Conservation (phyloP, 2,888 invertebrate genomes). For the Rapana venosa region DNA sequence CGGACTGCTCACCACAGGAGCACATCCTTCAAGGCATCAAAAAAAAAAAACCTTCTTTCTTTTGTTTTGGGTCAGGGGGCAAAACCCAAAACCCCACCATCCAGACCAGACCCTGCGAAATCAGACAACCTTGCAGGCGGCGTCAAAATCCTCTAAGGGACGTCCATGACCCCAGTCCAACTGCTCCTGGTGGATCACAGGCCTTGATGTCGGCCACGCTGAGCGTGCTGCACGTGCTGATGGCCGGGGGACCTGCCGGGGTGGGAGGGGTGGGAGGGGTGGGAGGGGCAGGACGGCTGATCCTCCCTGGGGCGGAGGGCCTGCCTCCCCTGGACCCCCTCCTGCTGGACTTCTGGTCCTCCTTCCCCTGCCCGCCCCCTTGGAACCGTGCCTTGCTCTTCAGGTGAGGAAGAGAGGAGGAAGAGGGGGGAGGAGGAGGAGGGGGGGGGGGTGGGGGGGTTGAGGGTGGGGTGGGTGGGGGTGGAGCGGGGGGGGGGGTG, state of each 20-base stretch:
- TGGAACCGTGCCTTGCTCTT: slow-evolving; percentile 58
- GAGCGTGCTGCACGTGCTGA: slow-evolving; percentile 39
- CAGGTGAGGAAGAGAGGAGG: slow-evolving; percentile 9
- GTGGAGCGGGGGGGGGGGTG: too few relatives aligned
- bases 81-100: too few relatives aligned
- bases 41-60: too few relatives aligned
- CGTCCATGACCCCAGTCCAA: too few relatives aligned
- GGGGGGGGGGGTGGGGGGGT: neutral
- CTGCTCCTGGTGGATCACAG: neutral
- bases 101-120: neutral
- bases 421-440: neutral
- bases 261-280: neutral
- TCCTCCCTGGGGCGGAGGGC: neutral
- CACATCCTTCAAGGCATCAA: too few relatives aligned
- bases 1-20: too few relatives aligned
- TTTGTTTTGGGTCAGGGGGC: too few relatives aligned
- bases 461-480: too few relatives aligned
- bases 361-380: slow-evolving; percentile 61
- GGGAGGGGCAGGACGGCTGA: neutral
- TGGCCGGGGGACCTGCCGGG: slow-evolving; percentile 26
- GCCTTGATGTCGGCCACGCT: slow-evolving; percentile 38
- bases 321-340: slow-evolving; percentile 49
- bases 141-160: too few relatives aligned
- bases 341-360: slow-evolving; percentile 55
- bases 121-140: neutral